Percentiles rank a stretch among this genome's conserved stretches.
These are phyloP conservation scores for Sclerodermus sp. DNA, from an alignment of 2,888 invertebrate genomes.

Conservation along the genomic window DNA sequence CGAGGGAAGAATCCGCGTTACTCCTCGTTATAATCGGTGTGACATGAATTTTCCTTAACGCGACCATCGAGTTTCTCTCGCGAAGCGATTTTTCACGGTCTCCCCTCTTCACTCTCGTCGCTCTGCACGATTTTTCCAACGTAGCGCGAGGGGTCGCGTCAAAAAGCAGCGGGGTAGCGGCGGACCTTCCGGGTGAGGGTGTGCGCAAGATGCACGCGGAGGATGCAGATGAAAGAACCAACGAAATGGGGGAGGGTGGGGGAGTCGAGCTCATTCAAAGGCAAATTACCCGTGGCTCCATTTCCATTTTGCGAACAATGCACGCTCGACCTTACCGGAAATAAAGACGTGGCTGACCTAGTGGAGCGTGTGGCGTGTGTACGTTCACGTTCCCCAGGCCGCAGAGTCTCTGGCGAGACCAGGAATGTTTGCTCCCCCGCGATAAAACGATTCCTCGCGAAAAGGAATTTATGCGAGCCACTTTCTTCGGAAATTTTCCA, in stretches of 20 bases:
- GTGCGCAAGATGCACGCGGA: constrained; percentile 6
- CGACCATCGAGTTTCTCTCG: too few relatives aligned
- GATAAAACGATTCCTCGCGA: constrained; percentile 9
- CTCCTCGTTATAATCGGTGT: too few relatives aligned
- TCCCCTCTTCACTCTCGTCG: too few relatives aligned
- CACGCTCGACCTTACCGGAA: constrained; percentile 24
- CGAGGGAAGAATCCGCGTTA: too few relatives aligned
- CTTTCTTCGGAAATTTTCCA: constrained; percentile 17
- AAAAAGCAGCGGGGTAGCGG: too few relatives aligned
- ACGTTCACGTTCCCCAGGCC: too few relatives aligned
- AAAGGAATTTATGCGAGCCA: constrained; percentile 12
- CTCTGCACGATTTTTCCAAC: too few relatives aligned
- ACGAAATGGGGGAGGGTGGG: constrained; percentile 17
- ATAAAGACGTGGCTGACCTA: constrained; percentile 27
- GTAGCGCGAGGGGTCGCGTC: too few relatives aligned
- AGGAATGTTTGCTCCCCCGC: constrained; percentile 11
- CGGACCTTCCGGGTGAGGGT: neutral
- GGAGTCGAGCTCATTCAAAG: constrained; percentile 25
- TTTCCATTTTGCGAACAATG: constrained; percentile 35
- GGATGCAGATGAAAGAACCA: constrained; percentile 17
- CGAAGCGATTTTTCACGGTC: too few relatives aligned
- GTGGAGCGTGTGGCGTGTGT: constrained; percentile 26
- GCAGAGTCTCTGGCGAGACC: constrained; percentile 2
- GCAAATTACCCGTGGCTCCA: constrained; percentile 30
- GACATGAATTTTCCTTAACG: too few relatives aligned